Conservation (phyloP, 2,797 vertebrate genomes). For the Enteromius treurensis region DNA sequence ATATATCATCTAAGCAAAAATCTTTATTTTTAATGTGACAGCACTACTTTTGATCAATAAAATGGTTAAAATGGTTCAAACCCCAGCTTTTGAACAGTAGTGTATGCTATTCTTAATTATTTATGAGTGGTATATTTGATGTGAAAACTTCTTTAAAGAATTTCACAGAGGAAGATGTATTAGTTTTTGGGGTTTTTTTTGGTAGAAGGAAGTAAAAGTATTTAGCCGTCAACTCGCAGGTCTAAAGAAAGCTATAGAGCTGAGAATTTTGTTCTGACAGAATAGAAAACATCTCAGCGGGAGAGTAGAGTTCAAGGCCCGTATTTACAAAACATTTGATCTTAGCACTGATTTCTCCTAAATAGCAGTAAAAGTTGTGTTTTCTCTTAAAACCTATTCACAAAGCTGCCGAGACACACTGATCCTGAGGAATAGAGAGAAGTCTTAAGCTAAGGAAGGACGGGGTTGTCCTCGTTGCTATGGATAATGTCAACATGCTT, state of each 20-base stretch:
- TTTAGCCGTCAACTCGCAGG: neutral
- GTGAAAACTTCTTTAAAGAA: neutral
- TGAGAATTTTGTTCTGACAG: neutral
- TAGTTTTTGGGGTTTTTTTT: neutral
- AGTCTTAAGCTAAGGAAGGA: no score
- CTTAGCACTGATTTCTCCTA: no score
- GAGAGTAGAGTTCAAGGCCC: neutral
- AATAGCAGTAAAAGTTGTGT: no score
- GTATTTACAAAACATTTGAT: no score
- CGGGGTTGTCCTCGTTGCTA: no score
- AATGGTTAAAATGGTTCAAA: neutral
- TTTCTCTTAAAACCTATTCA: no score
- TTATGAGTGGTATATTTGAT: neutral
- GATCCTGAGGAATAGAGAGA: no score
- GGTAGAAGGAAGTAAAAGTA: neutral
- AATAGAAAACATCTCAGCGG: neutral
- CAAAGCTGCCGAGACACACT: no score
- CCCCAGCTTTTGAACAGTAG: neutral
- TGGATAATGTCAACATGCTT: no score
- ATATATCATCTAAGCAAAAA: no score
- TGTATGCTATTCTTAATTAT: constrained; percentile 1
- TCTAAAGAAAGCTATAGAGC: neutral
- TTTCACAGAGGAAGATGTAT: neutral
- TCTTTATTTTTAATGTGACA: no score
- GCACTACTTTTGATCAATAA: neutral